Percentiles rank a stretch among this genome's conserved stretches.
phyloP scores from a whole-genome alignment of 2,888 invertebrate species.

The Hirtodrosophila alboralis region DNA sequence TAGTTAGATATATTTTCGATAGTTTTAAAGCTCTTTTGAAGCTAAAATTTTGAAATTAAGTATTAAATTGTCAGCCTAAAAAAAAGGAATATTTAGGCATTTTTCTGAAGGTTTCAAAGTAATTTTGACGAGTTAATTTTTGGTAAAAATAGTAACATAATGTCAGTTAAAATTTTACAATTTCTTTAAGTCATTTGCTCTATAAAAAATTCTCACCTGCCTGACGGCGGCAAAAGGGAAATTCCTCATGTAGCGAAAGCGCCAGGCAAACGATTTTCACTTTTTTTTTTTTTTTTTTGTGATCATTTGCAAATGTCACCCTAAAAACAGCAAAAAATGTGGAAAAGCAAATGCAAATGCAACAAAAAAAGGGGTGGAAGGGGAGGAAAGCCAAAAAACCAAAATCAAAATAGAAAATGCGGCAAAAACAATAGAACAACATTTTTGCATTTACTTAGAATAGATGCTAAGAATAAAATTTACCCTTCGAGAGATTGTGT shows the following conservation, averaged over 20 bases:
- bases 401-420: slow-evolving; percentile 33
- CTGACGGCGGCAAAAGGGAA: slow-evolving; percentile 31
- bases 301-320: slow-evolving; percentile 74
- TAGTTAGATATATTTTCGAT: too few species aligned
- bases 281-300: too few species aligned
- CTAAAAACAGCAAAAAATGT: slow-evolving; percentile 77
- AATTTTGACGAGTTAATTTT: too few species aligned
- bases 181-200: too few species aligned
- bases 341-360: slow-evolving; percentile 57
- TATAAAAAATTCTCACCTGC: slow-evolving; percentile 33
- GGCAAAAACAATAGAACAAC: slow-evolving; percentile 44
- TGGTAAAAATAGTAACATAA: too few species aligned
- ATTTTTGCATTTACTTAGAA: slow-evolving; percentile 34
- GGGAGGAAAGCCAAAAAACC: slow-evolving; percentile 16
- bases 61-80: too few species aligned
- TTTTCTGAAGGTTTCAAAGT: too few species aligned
- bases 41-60: too few species aligned
- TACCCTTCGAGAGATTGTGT: slow-evolving; percentile 69
- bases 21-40: too few species aligned
- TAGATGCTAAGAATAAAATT: slow-evolving; percentile 80
- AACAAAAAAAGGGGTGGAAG: too few species aligned
- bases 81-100: too few species aligned
- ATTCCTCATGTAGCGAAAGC: slow-evolving; percentile 44
- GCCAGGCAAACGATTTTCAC: slow-evolving; percentile 58
- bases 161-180: too few species aligned